phyloP scores from a whole-genome alignment of 2,113 vertebrate species.

The Prionailurus bengalensis region DNA sequence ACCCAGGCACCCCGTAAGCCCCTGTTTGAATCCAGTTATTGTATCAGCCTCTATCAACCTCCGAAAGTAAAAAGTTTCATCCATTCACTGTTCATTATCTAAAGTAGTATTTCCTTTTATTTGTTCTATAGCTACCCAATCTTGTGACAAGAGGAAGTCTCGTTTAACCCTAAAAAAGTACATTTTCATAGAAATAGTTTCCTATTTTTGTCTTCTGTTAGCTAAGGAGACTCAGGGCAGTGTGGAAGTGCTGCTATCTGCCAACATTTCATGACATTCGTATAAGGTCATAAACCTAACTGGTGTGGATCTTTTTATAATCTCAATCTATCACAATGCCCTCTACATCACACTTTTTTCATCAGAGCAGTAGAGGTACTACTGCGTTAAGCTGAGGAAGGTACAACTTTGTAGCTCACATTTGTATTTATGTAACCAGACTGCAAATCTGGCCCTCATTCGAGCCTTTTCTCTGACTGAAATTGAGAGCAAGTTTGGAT shows the following conservation, averaged over 20 bases:
- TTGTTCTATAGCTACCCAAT: not conserved
- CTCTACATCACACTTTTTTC: not conserved
- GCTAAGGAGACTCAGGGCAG: not conserved
- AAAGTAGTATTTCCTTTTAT: constrained; percentile 7
- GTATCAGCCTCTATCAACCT: not conserved
- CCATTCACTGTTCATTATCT: not conserved
- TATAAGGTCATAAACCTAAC: not conserved
- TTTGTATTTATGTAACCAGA: not conserved
- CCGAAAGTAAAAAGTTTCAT: not conserved
- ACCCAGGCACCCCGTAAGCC: not conserved
- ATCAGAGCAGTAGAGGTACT: not conserved
- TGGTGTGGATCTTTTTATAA: constrained; percentile 16
- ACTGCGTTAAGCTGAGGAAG: not conserved
- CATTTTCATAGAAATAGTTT: constrained; percentile 3
- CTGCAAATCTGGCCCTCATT: not conserved
- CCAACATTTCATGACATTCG: constrained; percentile 2
- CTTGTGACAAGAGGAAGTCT: not conserved
- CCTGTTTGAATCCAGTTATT: not conserved
- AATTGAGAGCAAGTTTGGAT: not conserved
- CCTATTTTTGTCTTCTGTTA: not conserved
- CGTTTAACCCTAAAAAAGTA: not conserved
- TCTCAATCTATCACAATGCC: not conserved
- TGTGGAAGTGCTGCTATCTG: not conserved
- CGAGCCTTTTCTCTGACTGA: not conserved
- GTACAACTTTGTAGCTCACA: not conserved